A percentile compares a stretch with the other conserved stretches of the same genome.
Evolutionary conservation across 2,797 vertebrate genomes (phyloP).

Genomic region (Sebastes steindachneri): DNA sequence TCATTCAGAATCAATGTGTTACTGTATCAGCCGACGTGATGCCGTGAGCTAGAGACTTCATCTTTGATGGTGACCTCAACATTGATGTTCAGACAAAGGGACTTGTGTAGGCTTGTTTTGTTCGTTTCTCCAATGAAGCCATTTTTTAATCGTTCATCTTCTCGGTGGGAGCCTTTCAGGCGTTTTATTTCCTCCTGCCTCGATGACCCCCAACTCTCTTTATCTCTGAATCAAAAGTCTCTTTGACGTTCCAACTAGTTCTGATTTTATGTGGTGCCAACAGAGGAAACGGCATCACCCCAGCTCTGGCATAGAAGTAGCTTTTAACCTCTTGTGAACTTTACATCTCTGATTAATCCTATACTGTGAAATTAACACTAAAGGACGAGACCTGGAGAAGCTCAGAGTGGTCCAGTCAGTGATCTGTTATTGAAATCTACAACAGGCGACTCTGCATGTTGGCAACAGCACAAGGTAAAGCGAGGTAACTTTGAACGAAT

Average conservation of each 20-base stretch:
- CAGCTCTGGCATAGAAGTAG: neutral
- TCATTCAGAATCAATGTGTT: neutral
- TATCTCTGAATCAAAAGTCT: conserved; percentile 11
- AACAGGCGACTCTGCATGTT: neutral
- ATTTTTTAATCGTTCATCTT: neutral
- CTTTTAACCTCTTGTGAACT: neutral
- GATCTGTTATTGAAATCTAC: neutral
- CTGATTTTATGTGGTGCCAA: conserved; percentile 8
- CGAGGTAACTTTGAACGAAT: neutral
- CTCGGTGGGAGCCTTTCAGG: neutral
- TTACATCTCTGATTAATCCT: neutral
- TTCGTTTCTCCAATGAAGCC: neutral
- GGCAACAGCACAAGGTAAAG: neutral
- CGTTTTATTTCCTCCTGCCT: conserved; percentile 28
- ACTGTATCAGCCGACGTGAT: neutral
- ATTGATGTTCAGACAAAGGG: neutral
- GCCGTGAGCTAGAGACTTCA: neutral
- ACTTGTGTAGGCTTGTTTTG: neutral
- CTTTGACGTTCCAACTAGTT: neutral
- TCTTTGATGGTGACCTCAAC: conserved; percentile 18
- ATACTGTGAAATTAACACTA: neutral
- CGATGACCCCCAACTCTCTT: neutral
- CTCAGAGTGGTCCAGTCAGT: neutral
- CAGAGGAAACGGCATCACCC: neutral
- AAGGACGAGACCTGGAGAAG: neutral